Percentiles rank a stretch among this genome's conserved stretches.
Evolutionary conservation across 2,888 invertebrate genomes (phyloP).

Genomic region (Nezara viridula): DNA sequence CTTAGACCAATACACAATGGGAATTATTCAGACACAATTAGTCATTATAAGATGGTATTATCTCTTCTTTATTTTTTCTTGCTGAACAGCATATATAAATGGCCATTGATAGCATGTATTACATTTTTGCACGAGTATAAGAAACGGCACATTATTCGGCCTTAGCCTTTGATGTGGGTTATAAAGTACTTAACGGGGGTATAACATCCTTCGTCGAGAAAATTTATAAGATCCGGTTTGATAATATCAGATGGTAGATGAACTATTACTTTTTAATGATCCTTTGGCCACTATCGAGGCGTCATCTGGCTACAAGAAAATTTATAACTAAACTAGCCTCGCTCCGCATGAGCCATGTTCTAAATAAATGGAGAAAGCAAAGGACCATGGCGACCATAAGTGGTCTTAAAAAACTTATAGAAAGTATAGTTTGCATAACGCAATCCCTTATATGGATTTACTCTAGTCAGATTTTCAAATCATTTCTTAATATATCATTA

Average conservation of each 20-base stretch:
- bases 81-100: not conserved
- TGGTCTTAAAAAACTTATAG: slow-evolving; percentile 2
- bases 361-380: slow-evolving; percentile 35
- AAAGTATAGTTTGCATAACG: slow-evolving; percentile 6
- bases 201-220: not conserved
- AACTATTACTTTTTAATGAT: slow-evolving; percentile 34
- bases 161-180: not conserved
- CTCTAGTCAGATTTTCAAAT: not conserved
- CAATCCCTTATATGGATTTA: not conserved
- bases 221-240: not conserved
- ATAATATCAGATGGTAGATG: slow-evolving; percentile 4
- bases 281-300: not conserved
- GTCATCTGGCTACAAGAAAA: slow-evolving; percentile 20
- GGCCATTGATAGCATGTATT: not conserved
- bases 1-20: no score
- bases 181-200: not conserved
- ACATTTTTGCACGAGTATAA: not conserved
- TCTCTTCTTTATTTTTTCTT: not conserved
- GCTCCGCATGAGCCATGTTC: not conserved
- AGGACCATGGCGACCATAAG: not conserved
- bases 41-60: no score
- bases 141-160: not conserved
- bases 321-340: slow-evolving; percentile 31
- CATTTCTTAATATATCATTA: no score
- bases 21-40: no score